phyloP scores from a whole-genome alignment of 2,797 vertebrate species.

The Manis javanica region DNA sequence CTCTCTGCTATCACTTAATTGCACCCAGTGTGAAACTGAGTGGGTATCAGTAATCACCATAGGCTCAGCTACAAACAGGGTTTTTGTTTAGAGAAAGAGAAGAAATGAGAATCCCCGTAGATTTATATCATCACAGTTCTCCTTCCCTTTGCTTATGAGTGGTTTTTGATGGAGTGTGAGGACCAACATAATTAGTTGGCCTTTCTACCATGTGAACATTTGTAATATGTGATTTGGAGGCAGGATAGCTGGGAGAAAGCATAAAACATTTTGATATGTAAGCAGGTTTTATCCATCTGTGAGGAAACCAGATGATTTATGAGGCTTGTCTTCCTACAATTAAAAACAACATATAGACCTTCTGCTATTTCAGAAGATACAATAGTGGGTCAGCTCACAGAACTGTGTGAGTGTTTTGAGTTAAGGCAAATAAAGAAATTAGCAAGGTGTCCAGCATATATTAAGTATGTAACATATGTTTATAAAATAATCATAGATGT shows the following conservation, averaged over 20 bases:
- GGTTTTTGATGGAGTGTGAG: background rate
- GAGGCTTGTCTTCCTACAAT: background rate
- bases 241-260: background rate
- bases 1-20: conserved; percentile 5
- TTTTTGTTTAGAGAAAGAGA: background rate
- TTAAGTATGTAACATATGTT: background rate
- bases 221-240: background rate
- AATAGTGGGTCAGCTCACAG: background rate
- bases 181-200: background rate
- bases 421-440: background rate
- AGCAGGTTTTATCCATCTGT: background rate
- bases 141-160: background rate
- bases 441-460: background rate
- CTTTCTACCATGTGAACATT: background rate
- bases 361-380: background rate
- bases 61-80: background rate
- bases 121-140: background rate
- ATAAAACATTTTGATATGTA: conserved; percentile 17
- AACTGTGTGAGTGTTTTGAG: background rate
- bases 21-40: background rate
- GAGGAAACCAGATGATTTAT: conserved; percentile 50
- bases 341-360: background rate
- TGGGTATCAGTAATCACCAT: background rate
- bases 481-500: background rate
- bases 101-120: background rate